Base-by-base conservation (phyloP, 1,140 invertebrate genomes). In the Mercenaria mercenaria region DNA sequence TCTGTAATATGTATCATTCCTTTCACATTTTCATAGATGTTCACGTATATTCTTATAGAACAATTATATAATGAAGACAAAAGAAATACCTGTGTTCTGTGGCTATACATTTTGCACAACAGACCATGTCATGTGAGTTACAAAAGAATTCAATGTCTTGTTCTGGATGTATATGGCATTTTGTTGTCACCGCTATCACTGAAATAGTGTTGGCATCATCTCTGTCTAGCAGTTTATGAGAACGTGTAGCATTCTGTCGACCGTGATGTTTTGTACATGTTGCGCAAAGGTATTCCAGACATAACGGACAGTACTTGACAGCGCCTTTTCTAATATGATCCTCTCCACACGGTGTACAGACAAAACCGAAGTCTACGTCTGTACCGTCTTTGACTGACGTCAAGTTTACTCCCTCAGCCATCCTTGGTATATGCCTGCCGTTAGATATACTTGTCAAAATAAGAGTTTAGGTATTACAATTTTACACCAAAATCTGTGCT, bases 91-190 rank as follows among this genome's bases (percentile, higher is more conserved):
- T n/a, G n/a, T n/a, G n/a, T n/a, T n/a, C n/a, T n/a, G n/a, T n/a
- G n/a, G n/a, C n/a, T n/a, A n/a, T n/a, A n/a, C n/a, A n/a, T n/a
- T n/a, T n/a, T n/a, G n/a, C n/a, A n/a, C n/a, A n/a, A n/a, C n/a
- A n/a, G n/a, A n/a, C n/a, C n/a, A 74, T 74, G 26, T 74, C 69
- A 41, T 74, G 69, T n/a, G 37, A 41, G 13, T 8, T n/a, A 59
- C 74, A 80, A 39, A 39, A 67, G 29, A 67, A 26, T 56, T 80
- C 64, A n/a, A 74, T 74, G 29, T 74, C 41, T 11, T 37, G 69
- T 10, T 74, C 69, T 26, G 69, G 37, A n/a, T 74, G 69, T 20
- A 23, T 41, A 43, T 15, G 37, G 23, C 69, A 74, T 20, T 74
- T 74, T 4, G 41, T 11, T 6, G 23, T 47, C 3, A 8, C 29